A percentile compares a stretch with the other conserved stretches of the same genome.
Evolutionary conservation across 2,888 invertebrate genomes (phyloP).

Genomic region (Stenchaetothrips biformis): DNA sequence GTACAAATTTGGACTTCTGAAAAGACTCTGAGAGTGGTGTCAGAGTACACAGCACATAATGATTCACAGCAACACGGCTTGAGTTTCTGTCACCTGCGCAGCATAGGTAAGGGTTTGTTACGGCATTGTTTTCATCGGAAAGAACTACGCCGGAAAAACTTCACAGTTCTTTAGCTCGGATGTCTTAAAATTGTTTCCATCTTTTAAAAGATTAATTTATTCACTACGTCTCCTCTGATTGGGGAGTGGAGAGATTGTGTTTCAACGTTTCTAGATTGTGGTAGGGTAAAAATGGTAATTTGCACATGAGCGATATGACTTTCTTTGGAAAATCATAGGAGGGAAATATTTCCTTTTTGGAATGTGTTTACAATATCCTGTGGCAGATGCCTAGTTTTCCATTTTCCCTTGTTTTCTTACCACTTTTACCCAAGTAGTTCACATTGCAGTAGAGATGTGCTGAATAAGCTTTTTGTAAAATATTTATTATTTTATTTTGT

Average conservation of each 20-base stretch:
- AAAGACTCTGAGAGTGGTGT: slow-evolving; percentile 42
- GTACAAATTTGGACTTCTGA: slow-evolving; percentile 41
- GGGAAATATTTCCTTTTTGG: too few relatives aligned
- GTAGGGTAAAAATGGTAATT: slow-evolving; percentile 39
- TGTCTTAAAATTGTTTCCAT: slow-evolving; percentile 9
- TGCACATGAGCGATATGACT: slow-evolving; percentile 31
- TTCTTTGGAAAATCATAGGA: neutral
- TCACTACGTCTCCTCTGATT: neutral
- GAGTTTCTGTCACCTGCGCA: slow-evolving; percentile 18
- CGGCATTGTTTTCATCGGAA: slow-evolving; percentile 83
- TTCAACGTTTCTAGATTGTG: slow-evolving; percentile 13
- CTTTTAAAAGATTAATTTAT: neutral
- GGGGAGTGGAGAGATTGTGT: neutral
- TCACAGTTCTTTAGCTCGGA: slow-evolving; percentile 38
- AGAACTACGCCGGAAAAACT: slow-evolving; percentile 79
- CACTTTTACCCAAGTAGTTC: slow-evolving; percentile 16
- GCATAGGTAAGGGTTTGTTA: slow-evolving; percentile 54
- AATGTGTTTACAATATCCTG: too few relatives aligned
- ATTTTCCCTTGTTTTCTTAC: neutral
- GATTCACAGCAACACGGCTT: slow-evolving; percentile 13
- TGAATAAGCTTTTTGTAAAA: slow-evolving; percentile 9
- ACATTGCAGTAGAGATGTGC: slow-evolving; percentile 12
- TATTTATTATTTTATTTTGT: slow-evolving; percentile 23
- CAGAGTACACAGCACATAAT: slow-evolving; percentile 40
- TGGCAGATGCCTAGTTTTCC: neutral